These are phyloP conservation scores for Danio kyathit DNA, from an alignment of 2,797 vertebrate genomes.

Conservation along the genomic window DNA sequence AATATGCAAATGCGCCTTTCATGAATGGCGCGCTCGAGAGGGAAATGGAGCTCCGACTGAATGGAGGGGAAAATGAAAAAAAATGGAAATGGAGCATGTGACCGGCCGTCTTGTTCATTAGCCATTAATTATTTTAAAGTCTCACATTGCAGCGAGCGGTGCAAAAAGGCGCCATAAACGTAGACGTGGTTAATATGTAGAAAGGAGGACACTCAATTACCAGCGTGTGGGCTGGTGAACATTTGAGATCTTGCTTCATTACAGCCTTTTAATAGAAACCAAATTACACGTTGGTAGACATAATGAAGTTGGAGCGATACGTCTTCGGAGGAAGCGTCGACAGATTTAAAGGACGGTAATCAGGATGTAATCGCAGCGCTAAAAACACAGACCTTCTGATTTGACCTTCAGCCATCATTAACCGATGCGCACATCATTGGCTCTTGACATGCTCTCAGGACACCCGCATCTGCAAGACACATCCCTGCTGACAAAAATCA, in stretches of 20 bases:
- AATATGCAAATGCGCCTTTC: conserved; percentile 36
- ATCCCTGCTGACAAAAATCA: conserved; percentile 3
- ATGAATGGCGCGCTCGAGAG: conserved; percentile 37
- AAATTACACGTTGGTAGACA: conserved; percentile 13
- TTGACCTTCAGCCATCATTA: not conserved
- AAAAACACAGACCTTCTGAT: not conserved
- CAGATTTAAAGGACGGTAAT: not conserved
- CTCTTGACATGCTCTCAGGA: conserved; percentile 4
- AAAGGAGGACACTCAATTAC: not conserved
- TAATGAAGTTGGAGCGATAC: not conserved
- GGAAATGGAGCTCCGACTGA: conserved; percentile 24
- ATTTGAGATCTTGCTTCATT: not conserved
- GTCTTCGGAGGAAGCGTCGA: not conserved
- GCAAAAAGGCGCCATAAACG: not conserved
- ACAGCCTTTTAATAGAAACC: not conserved
- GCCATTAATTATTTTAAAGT: conserved; percentile 44
- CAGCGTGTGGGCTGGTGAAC: not conserved
- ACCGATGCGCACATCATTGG: not conserved
- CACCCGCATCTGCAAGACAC: not conserved
- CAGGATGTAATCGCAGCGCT: not conserved
- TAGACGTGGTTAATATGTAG: not conserved
- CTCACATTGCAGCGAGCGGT: not conserved
- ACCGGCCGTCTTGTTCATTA: conserved; percentile 31
- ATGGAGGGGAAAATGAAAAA: not conserved
- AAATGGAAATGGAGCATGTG: conserved; percentile 32